These are phyloP conservation scores for Prorops nasuta DNA, from an alignment of 1,140 invertebrate genomes.

Conservation along the genomic window DNA sequence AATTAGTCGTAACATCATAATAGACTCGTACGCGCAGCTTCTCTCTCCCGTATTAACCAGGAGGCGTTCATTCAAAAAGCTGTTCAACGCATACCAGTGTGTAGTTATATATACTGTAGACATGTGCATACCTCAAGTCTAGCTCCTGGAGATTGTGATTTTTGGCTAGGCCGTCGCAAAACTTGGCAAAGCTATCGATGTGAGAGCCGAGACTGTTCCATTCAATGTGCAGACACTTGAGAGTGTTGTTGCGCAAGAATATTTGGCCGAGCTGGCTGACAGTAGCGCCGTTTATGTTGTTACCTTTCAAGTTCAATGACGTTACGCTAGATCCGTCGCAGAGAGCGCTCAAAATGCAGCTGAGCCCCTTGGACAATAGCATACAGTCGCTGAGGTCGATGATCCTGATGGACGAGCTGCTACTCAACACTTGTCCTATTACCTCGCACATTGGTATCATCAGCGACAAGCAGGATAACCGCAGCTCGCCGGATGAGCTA, in stretches of 20 bases:
- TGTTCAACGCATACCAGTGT: too few relatives aligned
- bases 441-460: conserved; percentile 44
- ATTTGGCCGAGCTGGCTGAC: conserved; percentile 42
- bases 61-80: too few relatives aligned
- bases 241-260: conserved; percentile 40
- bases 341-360: conserved; percentile 38
- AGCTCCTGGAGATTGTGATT: conserved; percentile 49
- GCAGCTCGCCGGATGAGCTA: conserved; percentile 37
- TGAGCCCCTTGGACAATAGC: conserved; percentile 38
- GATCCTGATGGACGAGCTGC: conserved; percentile 38
- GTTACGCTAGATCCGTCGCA: conserved; percentile 41
- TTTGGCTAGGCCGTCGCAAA: conserved; percentile 45
- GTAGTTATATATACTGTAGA: too few relatives aligned
- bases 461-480: conserved; percentile 36
- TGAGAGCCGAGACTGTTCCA: conserved; percentile 49
- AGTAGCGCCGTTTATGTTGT: conserved; percentile 44
- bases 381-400: conserved; percentile 47
- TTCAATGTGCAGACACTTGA: conserved; percentile 45
- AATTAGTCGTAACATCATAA: too few relatives aligned
- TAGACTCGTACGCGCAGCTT: too few relatives aligned
- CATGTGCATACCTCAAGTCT: conserved; percentile 37
- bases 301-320: conserved; percentile 47
- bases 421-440: conserved; percentile 37
- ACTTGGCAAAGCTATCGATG: conserved; percentile 39
- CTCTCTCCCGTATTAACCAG: too few relatives aligned